Evolutionary conservation across 2,888 invertebrate genomes (phyloP).

Genomic region (Stenolophus ochropezus): DNA sequence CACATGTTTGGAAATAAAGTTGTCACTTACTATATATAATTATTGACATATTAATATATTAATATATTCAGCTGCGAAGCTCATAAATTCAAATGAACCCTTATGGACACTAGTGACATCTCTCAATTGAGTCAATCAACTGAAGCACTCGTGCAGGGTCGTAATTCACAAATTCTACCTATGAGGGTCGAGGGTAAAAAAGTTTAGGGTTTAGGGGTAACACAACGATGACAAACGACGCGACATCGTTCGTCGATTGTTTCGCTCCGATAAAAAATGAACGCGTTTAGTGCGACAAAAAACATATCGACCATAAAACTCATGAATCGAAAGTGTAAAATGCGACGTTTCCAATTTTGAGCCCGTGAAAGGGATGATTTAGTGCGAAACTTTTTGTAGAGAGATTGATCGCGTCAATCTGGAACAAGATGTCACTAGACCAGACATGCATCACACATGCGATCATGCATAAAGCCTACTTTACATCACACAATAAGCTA

Average conservation of each 20-base stretch:
- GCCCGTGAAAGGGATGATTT: not conserved
- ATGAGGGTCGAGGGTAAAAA: not conserved
- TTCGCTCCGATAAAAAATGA: constrained; percentile 3
- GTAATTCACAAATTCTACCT: not conserved
- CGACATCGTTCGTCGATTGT: constrained; percentile 13
- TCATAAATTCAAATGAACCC: too few species aligned
- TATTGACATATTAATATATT: too few species aligned
- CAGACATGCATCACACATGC: not conserved
- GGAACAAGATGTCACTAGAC: not conserved
- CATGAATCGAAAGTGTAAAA: constrained; percentile 9
- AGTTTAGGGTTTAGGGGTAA: not conserved
- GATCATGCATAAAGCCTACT: too few species aligned
- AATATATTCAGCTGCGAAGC: too few species aligned
- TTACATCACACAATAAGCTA: too few species aligned
- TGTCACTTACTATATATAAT: too few species aligned
- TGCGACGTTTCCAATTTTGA: not conserved
- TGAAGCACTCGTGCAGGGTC: not conserved
- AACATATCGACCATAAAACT: constrained; percentile 10
- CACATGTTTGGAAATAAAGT: too few species aligned
- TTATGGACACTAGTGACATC: not conserved
- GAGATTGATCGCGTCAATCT: not conserved
- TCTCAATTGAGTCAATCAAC: not conserved
- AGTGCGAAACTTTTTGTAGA: not conserved
- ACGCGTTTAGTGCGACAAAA: constrained; percentile 1
- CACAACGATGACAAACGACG: constrained; percentile 10